A percentile compares a stretch with the other conserved stretches of the same genome.
These are phyloP conservation scores for Diphyllodes magnificus DNA, from an alignment of 2,113 vertebrate genomes.

Conservation along the genomic window DNA sequence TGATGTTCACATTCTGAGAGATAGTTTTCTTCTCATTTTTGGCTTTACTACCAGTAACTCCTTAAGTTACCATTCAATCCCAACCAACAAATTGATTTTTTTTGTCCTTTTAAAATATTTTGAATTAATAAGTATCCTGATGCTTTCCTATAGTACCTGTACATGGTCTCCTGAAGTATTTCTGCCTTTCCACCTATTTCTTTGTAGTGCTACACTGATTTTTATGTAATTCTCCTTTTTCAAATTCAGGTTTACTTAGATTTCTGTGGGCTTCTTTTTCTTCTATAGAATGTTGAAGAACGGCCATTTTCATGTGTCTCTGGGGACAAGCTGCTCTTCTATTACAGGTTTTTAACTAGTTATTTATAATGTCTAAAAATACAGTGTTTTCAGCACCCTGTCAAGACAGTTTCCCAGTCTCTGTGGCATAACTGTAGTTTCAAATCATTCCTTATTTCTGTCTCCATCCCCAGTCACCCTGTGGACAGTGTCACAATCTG, in stretches of 20 bases:
- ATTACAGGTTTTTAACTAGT: neutral
- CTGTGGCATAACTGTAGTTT: neutral
- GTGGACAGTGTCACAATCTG: neutral
- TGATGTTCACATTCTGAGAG: neutral
- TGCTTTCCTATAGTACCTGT: neutral
- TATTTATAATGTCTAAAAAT: conserved; percentile 5
- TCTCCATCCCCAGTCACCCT: neutral
- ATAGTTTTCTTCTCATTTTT: neutral
- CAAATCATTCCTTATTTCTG: neutral
- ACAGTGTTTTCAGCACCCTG: neutral
- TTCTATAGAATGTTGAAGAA: neutral
- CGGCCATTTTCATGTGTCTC: accelerated
- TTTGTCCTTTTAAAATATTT: neutral
- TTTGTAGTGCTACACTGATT: neutral
- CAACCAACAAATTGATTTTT: neutral
- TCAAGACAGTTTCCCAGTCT: neutral
- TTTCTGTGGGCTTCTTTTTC: neutral
- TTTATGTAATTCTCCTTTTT: neutral
- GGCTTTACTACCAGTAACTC: neutral
- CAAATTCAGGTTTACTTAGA: neutral
- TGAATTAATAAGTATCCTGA: neutral
- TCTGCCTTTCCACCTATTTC: neutral
- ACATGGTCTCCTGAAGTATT: neutral
- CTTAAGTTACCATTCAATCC: neutral
- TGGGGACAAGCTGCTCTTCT: neutral